phyloP scores from a whole-genome alignment of 2,113 vertebrate species.

The Cichladusa arquata region DNA sequence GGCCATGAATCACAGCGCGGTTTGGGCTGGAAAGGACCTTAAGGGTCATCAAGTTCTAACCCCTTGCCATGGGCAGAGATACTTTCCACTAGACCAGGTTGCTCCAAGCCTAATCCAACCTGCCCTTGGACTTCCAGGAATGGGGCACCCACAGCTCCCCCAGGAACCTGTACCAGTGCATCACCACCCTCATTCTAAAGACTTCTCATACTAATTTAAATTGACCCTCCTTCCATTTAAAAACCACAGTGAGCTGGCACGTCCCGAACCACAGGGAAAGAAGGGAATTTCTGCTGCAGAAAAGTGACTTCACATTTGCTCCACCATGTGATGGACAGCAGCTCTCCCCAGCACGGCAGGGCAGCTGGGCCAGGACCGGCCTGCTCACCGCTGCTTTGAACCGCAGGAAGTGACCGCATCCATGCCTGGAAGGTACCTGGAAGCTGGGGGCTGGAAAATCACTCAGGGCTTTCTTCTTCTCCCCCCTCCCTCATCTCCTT shows the following conservation, averaged over 20 bases:
- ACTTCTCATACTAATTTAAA: neutral
- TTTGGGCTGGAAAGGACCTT: neutral
- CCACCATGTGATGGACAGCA: accelerated
- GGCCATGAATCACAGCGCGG: neutral
- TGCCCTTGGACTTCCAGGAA: neutral
- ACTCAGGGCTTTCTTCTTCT: neutral
- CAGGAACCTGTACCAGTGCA: neutral
- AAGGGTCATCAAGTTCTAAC: neutral
- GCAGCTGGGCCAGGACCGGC: neutral
- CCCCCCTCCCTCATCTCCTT: neutral
- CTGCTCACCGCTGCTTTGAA: neutral
- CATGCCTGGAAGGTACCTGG: slow-evolving; percentile 48
- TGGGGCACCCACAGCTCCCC: neutral
- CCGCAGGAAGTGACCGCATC: slow-evolving; percentile 48
- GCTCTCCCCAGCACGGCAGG: neutral
- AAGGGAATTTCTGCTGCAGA: neutral
- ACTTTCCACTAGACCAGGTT: neutral
- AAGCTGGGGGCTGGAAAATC: slow-evolving; percentile 41
- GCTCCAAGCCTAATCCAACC: neutral
- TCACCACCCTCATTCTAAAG: neutral
- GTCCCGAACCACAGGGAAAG: neutral
- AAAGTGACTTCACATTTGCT: neutral
- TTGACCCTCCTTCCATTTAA: neutral
- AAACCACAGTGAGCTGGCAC: neutral
- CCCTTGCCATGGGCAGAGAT: neutral